Evolutionary conservation across 2,888 invertebrate species (phyloP), one percentile per base, ranked within the genome.

Genomic region (Eurytoma californica): DNA sequence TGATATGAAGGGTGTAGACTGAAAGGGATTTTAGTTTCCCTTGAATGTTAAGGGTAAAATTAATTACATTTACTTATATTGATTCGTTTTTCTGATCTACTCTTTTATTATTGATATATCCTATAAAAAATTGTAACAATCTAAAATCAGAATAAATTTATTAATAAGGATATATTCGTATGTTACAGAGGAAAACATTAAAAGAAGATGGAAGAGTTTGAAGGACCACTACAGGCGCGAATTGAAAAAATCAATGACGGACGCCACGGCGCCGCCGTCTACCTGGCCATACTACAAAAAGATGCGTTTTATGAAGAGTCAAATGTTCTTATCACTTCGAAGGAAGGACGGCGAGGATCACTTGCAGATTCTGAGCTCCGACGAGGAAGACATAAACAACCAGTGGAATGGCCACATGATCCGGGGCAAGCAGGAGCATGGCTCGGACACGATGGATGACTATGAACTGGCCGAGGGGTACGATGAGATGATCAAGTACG

Each of bases 141-240:
- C 24, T 24, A 24, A 24, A 14, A 53, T n/a, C n/a, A 14, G 16
- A 14, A 53, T n/a, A 53, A 53, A 53, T 53, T n/a, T 14, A 53
- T n/a, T 53, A 14, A 53, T 24, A 47, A 57, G 3, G 49, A 47
- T 69, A 4, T 9, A 20, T 51, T 28, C 0, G 4, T 66, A 4
- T 47, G 30, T 80, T 80, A 0, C 72, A 82, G 82, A 73, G 28
- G 82, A 82, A 7, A 73, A 55, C n/a, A 60, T 82, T 12, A 68
- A 74, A 16, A 58, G 67, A 63, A 72, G 82, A 69, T 82, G 82
- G 82, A 82, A 82, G 55, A 82, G 80, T 30, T 24, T 82, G 14
- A 82, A 82, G 28, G 82, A 82, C 49, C 80, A 82, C n/a, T 82
- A 82, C 63, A 75, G 82, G 57, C 72, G 82, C 5, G 82, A 82